These are phyloP conservation scores for Diaphora mendica DNA, from an alignment of 2,888 invertebrate species.

Conservation along the genomic window DNA sequence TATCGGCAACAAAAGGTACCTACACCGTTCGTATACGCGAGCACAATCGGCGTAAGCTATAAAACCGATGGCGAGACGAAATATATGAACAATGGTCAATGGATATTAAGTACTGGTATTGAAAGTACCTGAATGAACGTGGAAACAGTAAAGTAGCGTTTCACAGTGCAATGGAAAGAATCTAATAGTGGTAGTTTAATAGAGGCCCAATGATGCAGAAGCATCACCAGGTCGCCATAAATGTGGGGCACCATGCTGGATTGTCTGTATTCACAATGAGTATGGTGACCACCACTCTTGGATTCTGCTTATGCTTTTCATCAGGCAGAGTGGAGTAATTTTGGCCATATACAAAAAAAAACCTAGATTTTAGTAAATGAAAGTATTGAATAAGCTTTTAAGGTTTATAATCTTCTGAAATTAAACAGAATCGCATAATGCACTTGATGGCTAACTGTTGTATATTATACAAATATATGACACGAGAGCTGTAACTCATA, in stretches of 20 bases:
- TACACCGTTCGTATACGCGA: constrained; percentile 7
- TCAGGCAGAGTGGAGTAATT: too few species aligned
- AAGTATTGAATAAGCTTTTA: too few species aligned
- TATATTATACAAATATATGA: background rate
- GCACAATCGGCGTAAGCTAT: constrained; percentile 16
- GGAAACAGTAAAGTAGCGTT: background rate
- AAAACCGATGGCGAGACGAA: constrained; percentile 21
- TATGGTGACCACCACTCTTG: too few species aligned
- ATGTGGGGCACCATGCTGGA: too few species aligned
- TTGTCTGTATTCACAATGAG: too few species aligned
- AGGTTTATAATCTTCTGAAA: background rate
- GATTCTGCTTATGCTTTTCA: too few species aligned
- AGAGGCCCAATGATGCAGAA: too few species aligned
- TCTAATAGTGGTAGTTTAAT: too few species aligned
- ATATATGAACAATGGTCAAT: constrained; percentile 12
- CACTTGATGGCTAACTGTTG: background rate
- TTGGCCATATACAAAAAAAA: too few species aligned
- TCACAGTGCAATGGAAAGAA: background rate
- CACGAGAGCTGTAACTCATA: background rate
- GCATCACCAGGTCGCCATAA: too few species aligned
- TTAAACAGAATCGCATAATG: background rate
- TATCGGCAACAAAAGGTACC: constrained; percentile 18
- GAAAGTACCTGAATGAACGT: constrained; percentile 4
- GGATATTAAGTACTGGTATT: constrained; percentile 2
- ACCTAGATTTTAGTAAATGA: too few species aligned